Conservation (phyloP, 2,888 invertebrate genomes). For the Dysmachus trigonus region DNA sequence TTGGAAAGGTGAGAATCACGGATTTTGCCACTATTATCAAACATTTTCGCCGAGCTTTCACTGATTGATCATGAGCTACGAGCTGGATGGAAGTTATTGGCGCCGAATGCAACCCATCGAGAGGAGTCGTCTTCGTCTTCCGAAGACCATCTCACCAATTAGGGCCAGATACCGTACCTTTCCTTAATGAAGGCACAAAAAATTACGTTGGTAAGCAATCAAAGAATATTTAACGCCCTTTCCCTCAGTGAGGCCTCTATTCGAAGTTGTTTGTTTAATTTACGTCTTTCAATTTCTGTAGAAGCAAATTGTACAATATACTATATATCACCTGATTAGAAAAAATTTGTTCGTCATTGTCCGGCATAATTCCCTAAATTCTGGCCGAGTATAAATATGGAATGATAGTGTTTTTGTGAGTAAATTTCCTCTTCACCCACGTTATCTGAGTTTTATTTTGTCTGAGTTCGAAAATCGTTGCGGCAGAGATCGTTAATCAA, state of each 20-base stretch:
- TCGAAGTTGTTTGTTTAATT: conserved; percentile 4
- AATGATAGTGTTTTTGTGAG: neutral
- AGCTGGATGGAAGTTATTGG: neutral
- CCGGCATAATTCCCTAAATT: neutral
- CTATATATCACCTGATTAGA: neutral
- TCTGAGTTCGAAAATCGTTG: neutral
- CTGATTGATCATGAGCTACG: neutral
- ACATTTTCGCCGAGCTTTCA: neutral
- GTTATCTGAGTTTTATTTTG: neutral
- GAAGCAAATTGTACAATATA: neutral
- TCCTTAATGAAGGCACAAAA: neutral
- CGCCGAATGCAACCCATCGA: neutral
- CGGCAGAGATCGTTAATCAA: neutral
- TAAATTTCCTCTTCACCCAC: neutral
- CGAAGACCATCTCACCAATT: neutral
- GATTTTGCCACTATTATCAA: neutral
- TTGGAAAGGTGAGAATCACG: neutral
- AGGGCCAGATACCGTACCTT: neutral
- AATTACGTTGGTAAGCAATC: neutral
- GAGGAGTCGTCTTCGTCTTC: neutral
- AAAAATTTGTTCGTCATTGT: neutral
- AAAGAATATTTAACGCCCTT: neutral
- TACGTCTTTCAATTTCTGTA: neutral
- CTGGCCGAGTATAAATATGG: neutral
- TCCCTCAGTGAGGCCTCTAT: neutral